phyloP scores from a whole-genome alignment of 2,797 vertebrate species.

The Karalla daura region DNA sequence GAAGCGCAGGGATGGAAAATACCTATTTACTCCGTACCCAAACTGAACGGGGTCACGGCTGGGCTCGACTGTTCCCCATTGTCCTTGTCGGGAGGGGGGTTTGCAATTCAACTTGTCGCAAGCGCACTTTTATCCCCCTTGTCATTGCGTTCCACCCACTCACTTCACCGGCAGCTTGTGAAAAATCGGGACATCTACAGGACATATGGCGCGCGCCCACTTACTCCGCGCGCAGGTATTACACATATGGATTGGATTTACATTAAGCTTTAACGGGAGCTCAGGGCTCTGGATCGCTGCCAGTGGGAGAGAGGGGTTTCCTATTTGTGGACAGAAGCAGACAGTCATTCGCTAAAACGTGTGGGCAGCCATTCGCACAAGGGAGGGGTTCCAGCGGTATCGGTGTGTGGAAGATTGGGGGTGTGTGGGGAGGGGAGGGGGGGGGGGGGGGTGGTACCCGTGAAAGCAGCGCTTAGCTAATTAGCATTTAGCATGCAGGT shows the following conservation, averaged over 20 bases:
- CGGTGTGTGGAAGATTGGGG: not conserved
- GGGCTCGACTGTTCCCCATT: not conserved
- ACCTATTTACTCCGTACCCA: not conserved
- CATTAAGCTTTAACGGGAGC: conserved; percentile 46
- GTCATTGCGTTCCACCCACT: conserved; percentile 61
- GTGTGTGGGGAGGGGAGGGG: no score
- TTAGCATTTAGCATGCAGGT: conserved; percentile 14
- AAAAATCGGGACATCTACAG: conserved; percentile 60
- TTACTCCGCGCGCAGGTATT: conserved; percentile 62
- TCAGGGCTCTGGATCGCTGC: conserved; percentile 32
- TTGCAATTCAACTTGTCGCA: conserved; percentile 20
- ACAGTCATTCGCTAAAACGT: conserved; percentile 10
- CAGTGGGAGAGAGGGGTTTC: conserved; percentile 14
- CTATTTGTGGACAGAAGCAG: conserved; percentile 13
- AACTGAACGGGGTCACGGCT: conserved; percentile 7
- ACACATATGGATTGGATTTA: conserved; percentile 68
- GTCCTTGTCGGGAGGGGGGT: conserved; percentile 14
- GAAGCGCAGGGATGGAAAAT: not conserved
- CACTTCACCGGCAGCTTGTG: conserved; percentile 66
- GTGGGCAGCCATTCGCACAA: not conserved
- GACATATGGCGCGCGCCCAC: conserved; percentile 67
- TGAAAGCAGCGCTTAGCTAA: not conserved
- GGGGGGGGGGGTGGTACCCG: not conserved
- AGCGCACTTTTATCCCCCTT: conserved; percentile 45
- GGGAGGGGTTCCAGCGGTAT: not conserved